Evolutionary conservation across 2,888 invertebrate genomes (phyloP).

Genomic region (Leptarthrus brevirostris): DNA sequence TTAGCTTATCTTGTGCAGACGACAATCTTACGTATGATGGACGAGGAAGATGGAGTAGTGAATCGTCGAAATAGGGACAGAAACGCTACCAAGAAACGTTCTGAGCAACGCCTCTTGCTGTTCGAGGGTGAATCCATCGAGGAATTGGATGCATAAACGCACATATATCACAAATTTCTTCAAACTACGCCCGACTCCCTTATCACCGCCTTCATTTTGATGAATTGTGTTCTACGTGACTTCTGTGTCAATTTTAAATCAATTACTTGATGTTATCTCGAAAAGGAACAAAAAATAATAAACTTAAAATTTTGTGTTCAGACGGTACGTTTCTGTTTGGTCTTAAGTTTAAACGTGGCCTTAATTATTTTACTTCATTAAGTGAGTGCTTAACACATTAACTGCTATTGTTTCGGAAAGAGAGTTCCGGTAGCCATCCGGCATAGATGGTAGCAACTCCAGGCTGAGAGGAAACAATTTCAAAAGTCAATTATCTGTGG

Average conservation of each 20-base stretch:
- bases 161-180: neutral
- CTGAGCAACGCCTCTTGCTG: slow-evolving; percentile 61
- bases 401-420: no score
- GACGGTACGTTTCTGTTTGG: no score
- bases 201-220: neutral
- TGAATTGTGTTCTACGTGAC: neutral
- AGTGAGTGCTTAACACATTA: no score
- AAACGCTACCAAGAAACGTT: slow-evolving; percentile 24
- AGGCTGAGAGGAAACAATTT: no score
- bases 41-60: slow-evolving; percentile 65
- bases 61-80: slow-evolving; percentile 60
- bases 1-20: slow-evolving; percentile 63
- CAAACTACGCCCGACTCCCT: no score
- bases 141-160: slow-evolving; percentile 59
- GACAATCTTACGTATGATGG: slow-evolving; percentile 67
- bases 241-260: neutral
- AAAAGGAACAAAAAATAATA: no score
- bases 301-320: no score
- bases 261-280: neutral
- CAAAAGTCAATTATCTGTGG: no score
- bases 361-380: no score
- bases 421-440: no score
- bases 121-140: slow-evolving; percentile 65
- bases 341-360: no score
- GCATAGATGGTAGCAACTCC: no score